These are phyloP conservation scores for Oncopeltus fasciatus DNA, from an alignment of 1,140 invertebrate genomes.

Conservation along the genomic window DNA sequence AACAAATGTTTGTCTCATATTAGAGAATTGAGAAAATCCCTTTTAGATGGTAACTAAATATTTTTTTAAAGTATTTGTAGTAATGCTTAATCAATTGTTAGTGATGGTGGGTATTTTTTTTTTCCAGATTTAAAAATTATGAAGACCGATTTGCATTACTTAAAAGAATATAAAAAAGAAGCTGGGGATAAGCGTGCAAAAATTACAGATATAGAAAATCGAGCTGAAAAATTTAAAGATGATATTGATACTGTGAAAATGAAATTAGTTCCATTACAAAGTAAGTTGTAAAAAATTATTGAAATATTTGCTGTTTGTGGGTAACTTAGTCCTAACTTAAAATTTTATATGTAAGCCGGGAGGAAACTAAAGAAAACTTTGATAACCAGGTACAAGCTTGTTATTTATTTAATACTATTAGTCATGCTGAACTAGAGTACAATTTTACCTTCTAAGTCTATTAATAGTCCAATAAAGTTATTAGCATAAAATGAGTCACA, in stretches of 20 bases:
- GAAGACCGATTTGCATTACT: slow-evolving; percentile 39
- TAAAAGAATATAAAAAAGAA: slow-evolving; percentile 37
- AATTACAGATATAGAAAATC: slow-evolving; percentile 43
- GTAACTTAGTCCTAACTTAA: no score
- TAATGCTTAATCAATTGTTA: neutral
- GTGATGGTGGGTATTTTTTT: neutral
- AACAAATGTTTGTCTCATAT: slow-evolving; percentile 81
- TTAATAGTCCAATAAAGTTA: no score
- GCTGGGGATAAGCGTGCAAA: slow-evolving; percentile 35
- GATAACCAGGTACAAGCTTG: no score
- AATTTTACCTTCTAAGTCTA: no score
- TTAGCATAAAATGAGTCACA: no score
- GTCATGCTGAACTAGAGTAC: no score
- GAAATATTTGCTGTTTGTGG: no score
- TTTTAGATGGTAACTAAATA: neutral
- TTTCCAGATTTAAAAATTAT: slow-evolving; percentile 14
- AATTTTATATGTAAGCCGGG: no score
- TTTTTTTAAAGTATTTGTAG: no score
- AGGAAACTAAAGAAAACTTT: no score
- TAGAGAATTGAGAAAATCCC: slow-evolving; percentile 50
- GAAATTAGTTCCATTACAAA: slow-evolving; percentile 30
- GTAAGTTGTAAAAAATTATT: slow-evolving; percentile 11
- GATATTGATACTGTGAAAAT: slow-evolving; percentile 47
- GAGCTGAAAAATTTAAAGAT: slow-evolving; percentile 38
- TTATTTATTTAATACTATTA: no score